phyloP scores from a whole-genome alignment of 2,113 vertebrate genomes.

The Oriolus oriolus region DNA sequence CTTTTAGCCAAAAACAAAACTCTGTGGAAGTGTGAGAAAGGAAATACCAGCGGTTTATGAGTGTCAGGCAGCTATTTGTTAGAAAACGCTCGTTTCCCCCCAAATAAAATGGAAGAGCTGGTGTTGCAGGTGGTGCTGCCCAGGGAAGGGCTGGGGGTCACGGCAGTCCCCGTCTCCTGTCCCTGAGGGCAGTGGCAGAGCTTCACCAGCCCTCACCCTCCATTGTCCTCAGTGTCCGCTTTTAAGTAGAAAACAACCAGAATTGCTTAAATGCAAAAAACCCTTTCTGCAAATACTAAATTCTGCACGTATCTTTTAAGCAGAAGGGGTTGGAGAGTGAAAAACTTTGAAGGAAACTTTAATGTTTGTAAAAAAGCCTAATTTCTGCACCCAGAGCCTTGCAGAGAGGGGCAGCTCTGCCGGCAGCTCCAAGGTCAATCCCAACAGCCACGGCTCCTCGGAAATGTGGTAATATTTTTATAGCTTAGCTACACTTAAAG shows the following conservation, averaged over 20 bases:
- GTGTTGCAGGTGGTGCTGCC: neutral
- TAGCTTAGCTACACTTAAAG: neutral
- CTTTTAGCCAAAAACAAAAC: neutral
- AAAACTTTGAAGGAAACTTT: neutral
- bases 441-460: accelerated
- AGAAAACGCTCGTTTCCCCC: neutral
- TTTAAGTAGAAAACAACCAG: neutral
- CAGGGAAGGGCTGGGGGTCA: neutral
- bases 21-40: neutral
- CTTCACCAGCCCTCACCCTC: neutral
- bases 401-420: neutral
- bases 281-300: neutral
- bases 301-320: accelerated
- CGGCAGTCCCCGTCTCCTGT: accelerated
- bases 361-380: neutral
- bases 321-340: neutral
- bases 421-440: neutral
- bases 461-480: accelerated
- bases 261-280: neutral
- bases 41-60: neutral
- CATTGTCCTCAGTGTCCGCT: accelerated
- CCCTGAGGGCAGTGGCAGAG: neutral
- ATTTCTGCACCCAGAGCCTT: neutral
- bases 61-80: neutral
- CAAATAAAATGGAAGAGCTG: neutral